A percentile compares a stretch with the other conserved stretches of the same genome.
phyloP scores from a whole-genome alignment of 2,888 invertebrate genomes.

The Coenonympha glycerion region DNA sequence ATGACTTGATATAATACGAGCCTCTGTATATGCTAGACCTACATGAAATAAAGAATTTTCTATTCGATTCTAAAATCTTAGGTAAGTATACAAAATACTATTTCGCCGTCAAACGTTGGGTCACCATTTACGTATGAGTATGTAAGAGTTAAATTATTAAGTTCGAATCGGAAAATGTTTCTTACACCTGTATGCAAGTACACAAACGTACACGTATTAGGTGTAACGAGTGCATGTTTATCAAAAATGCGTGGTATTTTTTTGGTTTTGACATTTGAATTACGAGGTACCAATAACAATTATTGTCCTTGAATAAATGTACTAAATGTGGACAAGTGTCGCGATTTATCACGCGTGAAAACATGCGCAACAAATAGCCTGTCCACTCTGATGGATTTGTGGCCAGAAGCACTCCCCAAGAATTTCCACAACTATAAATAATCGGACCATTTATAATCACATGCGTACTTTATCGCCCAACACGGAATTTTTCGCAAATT shows the following conservation, averaged over 20 bases:
- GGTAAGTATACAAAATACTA: too few relatives aligned
- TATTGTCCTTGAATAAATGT: slow-evolving; percentile 56
- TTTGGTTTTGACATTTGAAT: slow-evolving; percentile 35
- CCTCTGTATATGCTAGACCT: too few relatives aligned
- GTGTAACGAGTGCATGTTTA: too few relatives aligned
- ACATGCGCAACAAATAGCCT: slow-evolving; percentile 72
- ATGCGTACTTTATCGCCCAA: background rate
- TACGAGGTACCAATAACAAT: slow-evolving; percentile 54
- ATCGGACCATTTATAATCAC: slow-evolving; percentile 17
- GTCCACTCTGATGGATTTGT: slow-evolving; percentile 73
- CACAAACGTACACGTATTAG: too few relatives aligned
- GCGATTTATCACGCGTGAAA: slow-evolving; percentile 71
- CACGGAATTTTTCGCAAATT: background rate
- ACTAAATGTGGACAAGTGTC: slow-evolving; percentile 65
- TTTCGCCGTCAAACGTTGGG: too few relatives aligned
- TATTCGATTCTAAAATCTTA: too few relatives aligned
- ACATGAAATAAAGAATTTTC: too few relatives aligned
- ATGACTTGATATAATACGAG: too few relatives aligned
- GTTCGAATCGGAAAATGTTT: too few relatives aligned
- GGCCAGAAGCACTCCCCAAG: slow-evolving; percentile 64
- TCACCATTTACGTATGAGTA: too few relatives aligned
- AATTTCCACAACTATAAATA: slow-evolving; percentile 29
- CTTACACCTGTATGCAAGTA: too few relatives aligned
- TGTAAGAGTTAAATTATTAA: too few relatives aligned
- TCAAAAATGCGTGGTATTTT: slow-evolving; percentile 7